Percentiles rank a stretch among this genome's conserved stretches.
phyloP scores from a whole-genome alignment of 2,888 invertebrate genomes.

The Plebejus argus region DNA sequence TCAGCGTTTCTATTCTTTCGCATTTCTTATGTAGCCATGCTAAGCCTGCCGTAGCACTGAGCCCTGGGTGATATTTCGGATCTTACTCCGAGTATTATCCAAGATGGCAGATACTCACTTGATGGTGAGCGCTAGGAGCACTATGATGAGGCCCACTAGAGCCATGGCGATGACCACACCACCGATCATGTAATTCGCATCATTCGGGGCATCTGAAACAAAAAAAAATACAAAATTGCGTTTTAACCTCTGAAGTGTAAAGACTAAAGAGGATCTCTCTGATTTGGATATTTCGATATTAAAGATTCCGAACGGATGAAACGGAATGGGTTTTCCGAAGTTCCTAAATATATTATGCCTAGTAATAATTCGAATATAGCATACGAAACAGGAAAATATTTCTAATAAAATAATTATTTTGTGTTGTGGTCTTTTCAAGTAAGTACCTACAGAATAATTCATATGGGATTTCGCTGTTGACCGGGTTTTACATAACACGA shows the following conservation, averaged over 20 bases:
- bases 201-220: conserved; percentile 90
- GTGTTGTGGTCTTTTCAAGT: not conserved
- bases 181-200: conserved; percentile 91
- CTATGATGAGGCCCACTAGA: conserved; percentile 89
- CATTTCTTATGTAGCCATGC: no score
- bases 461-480: not conserved
- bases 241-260: no score
- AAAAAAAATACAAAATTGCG: conserved; percentile 41
- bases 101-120: conserved; percentile 78
- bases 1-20: no score
- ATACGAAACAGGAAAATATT: not conserved
- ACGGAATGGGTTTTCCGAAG: no score
- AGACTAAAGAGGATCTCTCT: no score
- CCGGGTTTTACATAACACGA: not conserved
- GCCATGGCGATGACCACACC: conserved; percentile 92
- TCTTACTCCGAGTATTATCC: not conserved
- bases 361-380: no score
- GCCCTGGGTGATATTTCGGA: not conserved
- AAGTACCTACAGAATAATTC: not conserved
- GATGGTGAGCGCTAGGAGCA: conserved; percentile 89
- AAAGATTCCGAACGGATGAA: no score
- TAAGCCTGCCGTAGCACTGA: no score
- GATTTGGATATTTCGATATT: no score
- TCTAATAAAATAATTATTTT: not conserved
- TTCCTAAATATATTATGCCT: no score